A percentile compares a stretch with the other conserved stretches of the same genome.
phyloP scores from a whole-genome alignment of 2,797 vertebrate species.

The Perodicticus potto region DNA sequence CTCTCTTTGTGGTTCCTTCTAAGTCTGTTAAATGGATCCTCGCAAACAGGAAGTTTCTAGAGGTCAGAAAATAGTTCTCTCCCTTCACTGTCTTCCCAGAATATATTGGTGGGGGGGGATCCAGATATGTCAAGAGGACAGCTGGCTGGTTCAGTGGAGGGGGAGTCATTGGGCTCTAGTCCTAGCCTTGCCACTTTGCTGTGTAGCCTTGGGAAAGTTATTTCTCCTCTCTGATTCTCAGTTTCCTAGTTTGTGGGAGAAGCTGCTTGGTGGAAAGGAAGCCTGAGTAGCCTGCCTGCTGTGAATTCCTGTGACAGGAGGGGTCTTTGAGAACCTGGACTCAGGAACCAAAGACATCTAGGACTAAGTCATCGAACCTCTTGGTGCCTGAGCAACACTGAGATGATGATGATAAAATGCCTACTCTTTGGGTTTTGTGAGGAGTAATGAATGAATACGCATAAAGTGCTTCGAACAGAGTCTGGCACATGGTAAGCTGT shows the following conservation, averaged over 20 bases:
- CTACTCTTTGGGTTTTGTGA: neutral
- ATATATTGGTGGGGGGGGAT: too few species aligned
- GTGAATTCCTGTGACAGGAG: neutral
- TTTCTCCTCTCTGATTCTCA: neutral
- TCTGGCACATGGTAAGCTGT: neutral
- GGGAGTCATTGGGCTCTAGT: neutral
- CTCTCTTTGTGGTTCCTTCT: neutral
- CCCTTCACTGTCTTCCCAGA: neutral
- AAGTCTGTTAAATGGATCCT: neutral
- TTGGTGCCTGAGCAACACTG: neutral
- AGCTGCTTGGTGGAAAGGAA: neutral
- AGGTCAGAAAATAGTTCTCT: neutral
- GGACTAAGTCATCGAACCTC: neutral
- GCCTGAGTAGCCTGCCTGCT: neutral
- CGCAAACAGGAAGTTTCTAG: constrained; percentile 4
- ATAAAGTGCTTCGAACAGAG: neutral
- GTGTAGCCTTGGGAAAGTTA: neutral
- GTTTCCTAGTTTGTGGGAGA: neutral
- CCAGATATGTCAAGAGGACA: too few species aligned
- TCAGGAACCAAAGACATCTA: neutral
- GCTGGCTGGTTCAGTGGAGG: neutral
- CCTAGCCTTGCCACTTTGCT: neutral
- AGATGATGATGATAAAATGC: neutral
- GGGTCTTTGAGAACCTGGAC: neutral
- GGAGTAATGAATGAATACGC: neutral